Evolutionary conservation across 1,140 invertebrate genomes (phyloP).

Genomic region (Araneus ventricosus): DNA sequence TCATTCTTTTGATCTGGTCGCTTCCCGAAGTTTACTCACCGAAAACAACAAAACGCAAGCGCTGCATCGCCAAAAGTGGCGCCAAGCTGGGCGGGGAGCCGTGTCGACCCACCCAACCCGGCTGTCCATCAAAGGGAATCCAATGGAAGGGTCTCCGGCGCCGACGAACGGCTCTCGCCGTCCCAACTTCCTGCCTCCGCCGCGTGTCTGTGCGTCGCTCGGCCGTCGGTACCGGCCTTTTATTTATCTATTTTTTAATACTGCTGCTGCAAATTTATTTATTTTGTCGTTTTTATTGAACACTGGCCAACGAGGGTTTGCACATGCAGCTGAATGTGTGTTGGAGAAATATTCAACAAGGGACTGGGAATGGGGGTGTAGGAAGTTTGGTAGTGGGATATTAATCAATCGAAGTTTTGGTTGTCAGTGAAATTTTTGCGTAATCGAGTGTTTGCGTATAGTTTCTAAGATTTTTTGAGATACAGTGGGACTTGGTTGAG

Average conservation of each 20-base stretch:
- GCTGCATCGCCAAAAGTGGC: constrained; percentile 1
- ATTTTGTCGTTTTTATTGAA: constrained; percentile 15
- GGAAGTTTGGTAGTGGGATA: background rate
- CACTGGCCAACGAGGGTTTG: constrained; percentile 8
- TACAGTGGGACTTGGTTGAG: no score
- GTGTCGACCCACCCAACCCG: background rate
- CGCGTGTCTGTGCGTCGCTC: background rate
- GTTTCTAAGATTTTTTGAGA: background rate
- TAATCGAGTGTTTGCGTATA: background rate
- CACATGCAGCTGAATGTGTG: background rate
- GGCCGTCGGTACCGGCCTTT: background rate
- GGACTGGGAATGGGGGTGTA: no score
- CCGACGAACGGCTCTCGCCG: constrained; percentile 33
- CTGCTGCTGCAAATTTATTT: background rate
- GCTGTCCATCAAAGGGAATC: constrained; percentile 49
- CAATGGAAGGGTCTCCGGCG: constrained; percentile 35
- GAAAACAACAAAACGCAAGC: background rate
- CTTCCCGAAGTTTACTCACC: background rate
- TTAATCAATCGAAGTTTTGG: background rate
- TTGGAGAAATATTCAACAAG: constrained; percentile 22
- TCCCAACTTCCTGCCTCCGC: constrained; percentile 46
- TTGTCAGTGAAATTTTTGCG: background rate
- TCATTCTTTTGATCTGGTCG: background rate
- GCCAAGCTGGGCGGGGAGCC: background rate
- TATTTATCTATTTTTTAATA: background rate